A percentile compares a stretch with the other conserved stretches of the same genome.
phyloP scores from a whole-genome alignment of 2,113 vertebrate genomes.

The Bucco capensis region DNA sequence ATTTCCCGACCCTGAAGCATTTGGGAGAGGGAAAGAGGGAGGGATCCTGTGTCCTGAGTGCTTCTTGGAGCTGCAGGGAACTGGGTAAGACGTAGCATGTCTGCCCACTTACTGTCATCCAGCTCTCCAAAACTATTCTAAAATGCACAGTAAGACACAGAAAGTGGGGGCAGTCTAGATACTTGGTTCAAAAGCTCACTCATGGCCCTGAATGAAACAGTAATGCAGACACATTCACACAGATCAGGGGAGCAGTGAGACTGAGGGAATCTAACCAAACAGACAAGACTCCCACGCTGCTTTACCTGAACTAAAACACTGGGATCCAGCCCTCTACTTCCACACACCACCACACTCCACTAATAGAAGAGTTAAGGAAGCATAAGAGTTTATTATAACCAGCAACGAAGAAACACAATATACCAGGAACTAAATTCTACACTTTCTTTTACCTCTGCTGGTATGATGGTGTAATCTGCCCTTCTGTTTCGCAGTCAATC shows the following conservation, averaged over 20 bases:
- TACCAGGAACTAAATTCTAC: neutral
- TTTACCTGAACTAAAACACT: neutral
- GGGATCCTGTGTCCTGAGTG: neutral
- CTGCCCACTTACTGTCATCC: neutral
- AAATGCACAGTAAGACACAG: neutral
- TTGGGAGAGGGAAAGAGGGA: neutral
- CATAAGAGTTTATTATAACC: neutral
- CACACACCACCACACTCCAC: fast-evolving
- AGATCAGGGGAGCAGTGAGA: neutral
- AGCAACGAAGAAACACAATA: neutral
- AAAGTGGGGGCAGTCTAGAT: neutral
- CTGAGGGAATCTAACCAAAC: neutral
- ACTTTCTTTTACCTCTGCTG: neutral
- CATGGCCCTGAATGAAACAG: neutral
- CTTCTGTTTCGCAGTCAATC: neutral
- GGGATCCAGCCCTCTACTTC: neutral
- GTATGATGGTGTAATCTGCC: neutral
- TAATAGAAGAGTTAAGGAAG: neutral
- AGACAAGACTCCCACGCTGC: fast-evolving
- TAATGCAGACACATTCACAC: too few relatives aligned
- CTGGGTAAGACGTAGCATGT: neutral
- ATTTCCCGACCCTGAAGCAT: neutral
- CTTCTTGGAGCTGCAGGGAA: neutral
- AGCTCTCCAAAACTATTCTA: neutral
- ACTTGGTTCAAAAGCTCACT: neutral